Percentiles rank a stretch among this genome's conserved stretches.
Conservation (phyloP, 2,113 vertebrate genomes). For the Embiotoca jacksoni region DNA sequence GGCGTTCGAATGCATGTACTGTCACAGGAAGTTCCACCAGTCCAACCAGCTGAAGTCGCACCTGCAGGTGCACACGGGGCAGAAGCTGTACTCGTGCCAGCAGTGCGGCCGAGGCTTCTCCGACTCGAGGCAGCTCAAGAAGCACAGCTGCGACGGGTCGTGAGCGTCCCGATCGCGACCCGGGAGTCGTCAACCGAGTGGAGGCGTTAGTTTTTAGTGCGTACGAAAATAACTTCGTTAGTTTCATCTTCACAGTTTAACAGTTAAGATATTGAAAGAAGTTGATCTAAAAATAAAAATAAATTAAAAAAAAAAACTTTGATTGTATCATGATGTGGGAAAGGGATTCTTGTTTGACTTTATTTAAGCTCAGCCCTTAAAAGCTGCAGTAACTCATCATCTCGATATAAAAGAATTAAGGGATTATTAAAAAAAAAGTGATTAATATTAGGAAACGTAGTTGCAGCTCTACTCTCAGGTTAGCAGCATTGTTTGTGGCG, state of each 20-base stretch:
- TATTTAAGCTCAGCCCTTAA: background rate
- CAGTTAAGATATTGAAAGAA: background rate
- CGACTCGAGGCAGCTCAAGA: constrained; percentile 79
- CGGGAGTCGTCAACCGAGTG: background rate
- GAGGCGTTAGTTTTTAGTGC: background rate
- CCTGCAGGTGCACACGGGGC: constrained; percentile 78
- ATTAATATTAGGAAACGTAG: background rate
- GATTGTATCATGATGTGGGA: background rate
- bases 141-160: constrained; percentile 71
- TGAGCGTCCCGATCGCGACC: background rate
- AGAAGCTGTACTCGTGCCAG: constrained; percentile 78
- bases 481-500: constrained; percentile 9
- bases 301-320: too few species aligned
- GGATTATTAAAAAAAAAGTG: background rate
- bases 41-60: constrained; percentile 80
- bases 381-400: background rate
- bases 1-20: constrained; percentile 69
- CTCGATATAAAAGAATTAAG: background rate
- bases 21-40: constrained; percentile 77
- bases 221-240: background rate
- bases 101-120: constrained; percentile 78
- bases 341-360: background rate
- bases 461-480: background rate
- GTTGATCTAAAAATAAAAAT: too few species aligned
- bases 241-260: background rate